Conservation (phyloP, 2,797 vertebrate species). For the Rousettus madagascariensis region DNA sequence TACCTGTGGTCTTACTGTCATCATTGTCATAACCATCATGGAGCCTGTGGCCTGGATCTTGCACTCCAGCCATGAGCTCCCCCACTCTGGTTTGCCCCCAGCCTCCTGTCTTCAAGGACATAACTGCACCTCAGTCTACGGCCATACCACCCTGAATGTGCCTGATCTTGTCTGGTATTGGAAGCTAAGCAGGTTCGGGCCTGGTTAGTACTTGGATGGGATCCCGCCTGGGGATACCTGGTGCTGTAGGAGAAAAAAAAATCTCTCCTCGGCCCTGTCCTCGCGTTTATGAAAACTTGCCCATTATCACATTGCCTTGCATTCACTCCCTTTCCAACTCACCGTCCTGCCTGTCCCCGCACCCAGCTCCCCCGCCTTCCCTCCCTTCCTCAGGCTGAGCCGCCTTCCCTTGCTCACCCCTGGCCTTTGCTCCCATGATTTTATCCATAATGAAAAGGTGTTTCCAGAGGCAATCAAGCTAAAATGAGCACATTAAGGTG, state of each 20-base stretch:
- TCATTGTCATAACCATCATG: neutral
- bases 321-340: neutral
- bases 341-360: too few relatives aligned
- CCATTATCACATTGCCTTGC: neutral
- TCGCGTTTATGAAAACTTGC: fast-evolving
- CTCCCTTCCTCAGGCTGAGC: neutral
- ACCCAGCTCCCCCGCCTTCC: too few relatives aligned
- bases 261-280: neutral
- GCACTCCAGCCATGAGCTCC: neutral
- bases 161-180: too few relatives aligned
- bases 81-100: neutral
- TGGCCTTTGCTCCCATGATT: neutral
- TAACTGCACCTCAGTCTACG: neutral
- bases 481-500: too few relatives aligned
- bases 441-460: neutral
- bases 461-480: neutral
- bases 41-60: neutral
- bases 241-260: too few relatives aligned
- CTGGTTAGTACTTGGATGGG: too few relatives aligned
- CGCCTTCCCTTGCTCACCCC: neutral
- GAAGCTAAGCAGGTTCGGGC: too few relatives aligned
- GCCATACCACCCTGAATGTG: too few relatives aligned
- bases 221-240: too few relatives aligned
- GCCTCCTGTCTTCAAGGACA: neutral
- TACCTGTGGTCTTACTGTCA: neutral